Conservation (phyloP, 2,888 invertebrate species). For the Piscicola geometra region DNA sequence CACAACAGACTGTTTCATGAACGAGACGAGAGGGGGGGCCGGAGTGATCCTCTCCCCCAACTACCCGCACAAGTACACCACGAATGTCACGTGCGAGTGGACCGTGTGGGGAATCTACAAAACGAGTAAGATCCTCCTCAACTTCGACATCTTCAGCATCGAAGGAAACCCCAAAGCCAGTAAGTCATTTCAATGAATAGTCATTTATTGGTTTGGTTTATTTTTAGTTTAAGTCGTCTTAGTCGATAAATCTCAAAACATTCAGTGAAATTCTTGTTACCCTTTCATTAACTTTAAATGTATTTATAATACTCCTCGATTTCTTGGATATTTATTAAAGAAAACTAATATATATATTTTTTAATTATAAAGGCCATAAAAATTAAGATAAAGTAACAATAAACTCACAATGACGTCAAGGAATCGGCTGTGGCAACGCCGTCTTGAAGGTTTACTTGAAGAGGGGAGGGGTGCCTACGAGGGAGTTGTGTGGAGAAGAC, state of each 20-base stretch:
- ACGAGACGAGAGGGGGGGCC: slow-evolving; percentile 64
- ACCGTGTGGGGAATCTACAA: slow-evolving; percentile 79
- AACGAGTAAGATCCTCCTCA: slow-evolving; percentile 79
- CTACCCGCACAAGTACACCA: slow-evolving; percentile 68
- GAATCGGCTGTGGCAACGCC: slow-evolving; percentile 37
- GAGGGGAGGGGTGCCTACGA: slow-evolving; percentile 12
- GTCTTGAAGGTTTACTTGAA: slow-evolving; percentile 36
- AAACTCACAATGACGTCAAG: not conserved
- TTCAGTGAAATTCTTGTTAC: no score
- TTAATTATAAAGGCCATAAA: no score
- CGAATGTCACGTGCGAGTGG: slow-evolving; percentile 80
- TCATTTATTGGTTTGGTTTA: no score
- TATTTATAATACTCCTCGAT: no score
- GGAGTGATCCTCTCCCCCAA: slow-evolving; percentile 73
- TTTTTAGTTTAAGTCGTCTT: no score
- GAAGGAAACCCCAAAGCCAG: slow-evolving; percentile 69
- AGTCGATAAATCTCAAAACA: no score
- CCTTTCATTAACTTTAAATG: no score
- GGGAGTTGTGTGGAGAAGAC: slow-evolving; percentile 35
- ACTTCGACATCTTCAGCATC: slow-evolving; percentile 77
- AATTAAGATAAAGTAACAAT: no score
- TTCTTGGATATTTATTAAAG: no score
- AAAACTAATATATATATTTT: no score
- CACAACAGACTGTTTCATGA: slow-evolving; percentile 87
- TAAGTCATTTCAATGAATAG: no score